These are phyloP conservation scores for Habrosyne pyritoides DNA, from an alignment of 2,888 invertebrate species.

Conservation along the genomic window DNA sequence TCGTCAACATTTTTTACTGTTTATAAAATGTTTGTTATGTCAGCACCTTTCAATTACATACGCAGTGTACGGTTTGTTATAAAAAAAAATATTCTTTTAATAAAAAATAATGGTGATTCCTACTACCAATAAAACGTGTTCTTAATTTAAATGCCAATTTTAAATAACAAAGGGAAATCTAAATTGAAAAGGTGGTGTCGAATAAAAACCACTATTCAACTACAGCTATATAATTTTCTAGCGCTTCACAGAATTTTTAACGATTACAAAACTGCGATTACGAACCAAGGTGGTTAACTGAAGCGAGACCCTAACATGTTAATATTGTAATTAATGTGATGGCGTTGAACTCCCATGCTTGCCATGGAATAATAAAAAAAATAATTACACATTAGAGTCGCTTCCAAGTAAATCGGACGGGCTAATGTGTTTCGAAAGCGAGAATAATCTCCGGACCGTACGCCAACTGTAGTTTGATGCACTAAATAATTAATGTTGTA, in stretches of 20 bases:
- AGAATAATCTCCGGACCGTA: slow-evolving; percentile 25
- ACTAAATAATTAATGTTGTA: slow-evolving; percentile 19
- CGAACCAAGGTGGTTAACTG: slow-evolving; percentile 46
- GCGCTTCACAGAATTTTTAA: slow-evolving; percentile 31
- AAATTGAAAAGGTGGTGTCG: not conserved
- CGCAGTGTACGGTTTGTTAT: not conserved
- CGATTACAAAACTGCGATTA: slow-evolving; percentile 30
- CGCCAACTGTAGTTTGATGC: slow-evolving; percentile 26
- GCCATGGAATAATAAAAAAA: slow-evolving; percentile 53
- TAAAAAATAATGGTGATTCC: not conserved
- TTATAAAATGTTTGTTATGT: not conserved
- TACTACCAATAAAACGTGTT: not conserved
- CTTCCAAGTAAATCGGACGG: slow-evolving; percentile 56
- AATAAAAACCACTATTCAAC: not conserved
- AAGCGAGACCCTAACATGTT: slow-evolving; percentile 65
- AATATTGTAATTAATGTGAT: slow-evolving; percentile 70
- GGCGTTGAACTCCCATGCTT: slow-evolving; percentile 64
- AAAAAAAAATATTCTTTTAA: not conserved
- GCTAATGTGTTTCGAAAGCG: slow-evolving; percentile 53
- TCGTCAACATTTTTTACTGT: slow-evolving; percentile 42
- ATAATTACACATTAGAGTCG: slow-evolving; percentile 65
- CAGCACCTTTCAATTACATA: not conserved
- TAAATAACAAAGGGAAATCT: not conserved
- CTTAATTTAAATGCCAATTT: not conserved
- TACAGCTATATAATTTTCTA: slow-evolving; percentile 26